Conservation (phyloP, 2,113 vertebrate species). For the Tylochromis polylepis region DNA sequence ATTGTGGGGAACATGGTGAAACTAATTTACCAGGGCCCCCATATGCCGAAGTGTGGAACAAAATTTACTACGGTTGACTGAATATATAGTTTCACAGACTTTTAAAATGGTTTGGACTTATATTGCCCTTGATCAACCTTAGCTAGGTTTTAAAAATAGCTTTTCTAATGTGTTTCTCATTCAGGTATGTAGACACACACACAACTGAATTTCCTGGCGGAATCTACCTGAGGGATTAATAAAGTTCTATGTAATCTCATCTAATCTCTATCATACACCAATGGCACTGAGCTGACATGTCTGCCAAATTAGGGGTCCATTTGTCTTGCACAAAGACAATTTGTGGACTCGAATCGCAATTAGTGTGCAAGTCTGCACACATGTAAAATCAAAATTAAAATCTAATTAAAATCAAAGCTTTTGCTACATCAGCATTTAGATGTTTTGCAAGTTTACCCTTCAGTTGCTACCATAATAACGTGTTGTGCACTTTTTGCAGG, state of each 20-base stretch:
- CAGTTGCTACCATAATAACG: neutral
- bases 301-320: neutral
- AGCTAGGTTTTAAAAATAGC: neutral
- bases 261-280: too few relatives aligned
- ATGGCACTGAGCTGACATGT: neutral
- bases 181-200: neutral
- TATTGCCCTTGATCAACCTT: neutral
- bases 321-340: neutral
- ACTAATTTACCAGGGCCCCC: neutral
- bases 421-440: neutral
- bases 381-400: neutral
- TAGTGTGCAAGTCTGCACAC: neutral
- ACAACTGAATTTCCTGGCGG: too few relatives aligned
- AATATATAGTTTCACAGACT: neutral
- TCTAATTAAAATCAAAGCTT: neutral
- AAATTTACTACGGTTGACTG: neutral
- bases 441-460: neutral
- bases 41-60: neutral
- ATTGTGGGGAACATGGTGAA: neutral
- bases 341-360: neutral
- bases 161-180: neutral
- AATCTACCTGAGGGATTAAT: too few relatives aligned
- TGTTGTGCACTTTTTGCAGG: neutral
- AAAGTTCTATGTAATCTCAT: too few relatives aligned
- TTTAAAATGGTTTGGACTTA: neutral